These are phyloP conservation scores for Asteroscopus sphinx DNA, from an alignment of 2,888 invertebrate species.

Conservation along the genomic window DNA sequence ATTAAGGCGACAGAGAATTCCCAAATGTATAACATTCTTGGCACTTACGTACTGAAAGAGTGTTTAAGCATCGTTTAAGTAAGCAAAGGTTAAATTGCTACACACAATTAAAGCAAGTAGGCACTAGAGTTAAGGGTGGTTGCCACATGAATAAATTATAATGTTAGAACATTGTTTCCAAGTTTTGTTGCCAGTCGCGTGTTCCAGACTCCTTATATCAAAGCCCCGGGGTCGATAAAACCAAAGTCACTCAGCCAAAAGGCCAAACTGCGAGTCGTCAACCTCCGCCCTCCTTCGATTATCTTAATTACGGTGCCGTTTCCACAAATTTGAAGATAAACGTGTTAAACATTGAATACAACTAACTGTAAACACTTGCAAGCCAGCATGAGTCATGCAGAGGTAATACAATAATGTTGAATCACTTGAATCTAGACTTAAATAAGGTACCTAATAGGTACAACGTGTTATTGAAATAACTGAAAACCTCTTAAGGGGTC, in stretches of 20 bases:
- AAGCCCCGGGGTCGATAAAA: constrained; percentile 71
- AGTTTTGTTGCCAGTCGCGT: constrained; percentile 67
- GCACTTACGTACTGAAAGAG: background rate
- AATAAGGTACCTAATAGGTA: too few species aligned
- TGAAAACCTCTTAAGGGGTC: too few species aligned
- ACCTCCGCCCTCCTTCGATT: constrained; percentile 76
- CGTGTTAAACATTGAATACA: constrained; percentile 34
- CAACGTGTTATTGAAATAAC: too few species aligned
- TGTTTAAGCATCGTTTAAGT: constrained; percentile 31
- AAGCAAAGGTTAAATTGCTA: constrained; percentile 42
- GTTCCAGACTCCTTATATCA: constrained; percentile 63
- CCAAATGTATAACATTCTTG: constrained; percentile 13
- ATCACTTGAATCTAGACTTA: constrained; percentile 15
- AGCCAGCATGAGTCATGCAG: constrained; percentile 33
- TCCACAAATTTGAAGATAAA: constrained; percentile 54
- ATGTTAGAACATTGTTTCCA: constrained; percentile 39
- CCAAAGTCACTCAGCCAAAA: constrained; percentile 59
- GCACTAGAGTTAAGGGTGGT: constrained; percentile 29
- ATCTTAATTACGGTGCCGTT: constrained; percentile 70
- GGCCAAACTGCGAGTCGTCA: constrained; percentile 64
- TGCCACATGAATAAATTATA: constrained; percentile 51
- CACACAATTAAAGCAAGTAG: constrained; percentile 19
- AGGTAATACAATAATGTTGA: background rate
- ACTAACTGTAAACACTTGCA: constrained; percentile 34
- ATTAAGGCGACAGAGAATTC: constrained; percentile 14